phyloP scores from a whole-genome alignment of 92 coral and sea anemone genomes.

The Epizoanthus illoricatus region DNA sequence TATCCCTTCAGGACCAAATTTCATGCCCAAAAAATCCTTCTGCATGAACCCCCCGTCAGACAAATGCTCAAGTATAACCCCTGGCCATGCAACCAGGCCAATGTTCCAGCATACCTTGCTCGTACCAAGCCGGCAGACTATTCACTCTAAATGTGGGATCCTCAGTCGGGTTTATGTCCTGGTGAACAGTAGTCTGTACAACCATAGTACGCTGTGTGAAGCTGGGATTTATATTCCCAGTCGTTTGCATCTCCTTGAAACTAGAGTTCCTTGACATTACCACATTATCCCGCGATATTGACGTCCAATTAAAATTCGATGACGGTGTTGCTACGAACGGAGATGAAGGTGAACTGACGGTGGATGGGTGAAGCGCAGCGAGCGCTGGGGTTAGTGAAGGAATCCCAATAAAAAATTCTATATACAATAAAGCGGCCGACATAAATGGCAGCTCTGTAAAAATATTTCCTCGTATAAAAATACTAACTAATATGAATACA shows the following conservation, averaged over 20 bases:
- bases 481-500: not conserved
- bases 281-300: not conserved
- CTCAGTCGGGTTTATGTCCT: not conserved
- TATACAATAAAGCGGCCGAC: slow-evolving; percentile 11
- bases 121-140: slow-evolving; percentile 7
- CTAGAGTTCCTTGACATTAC: not conserved
- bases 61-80: too few relatives aligned
- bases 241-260: not conserved
- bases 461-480: slow-evolving; percentile 13
- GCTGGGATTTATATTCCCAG: not conserved
- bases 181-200: not conserved
- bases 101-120: not conserved
- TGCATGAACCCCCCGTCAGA: too few relatives aligned
- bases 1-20: too few relatives aligned
- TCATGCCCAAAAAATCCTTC: too few relatives aligned
- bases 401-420: not conserved
- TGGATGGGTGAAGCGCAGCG: not conserved
- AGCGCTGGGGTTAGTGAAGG: not conserved
- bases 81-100: too few relatives aligned
- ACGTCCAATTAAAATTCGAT: not conserved
- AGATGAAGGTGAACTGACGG: not conserved
- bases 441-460: slow-evolving; percentile 7
- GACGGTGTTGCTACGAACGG: slow-evolving; percentile 21
- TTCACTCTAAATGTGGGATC: not conserved
- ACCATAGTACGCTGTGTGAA: not conserved